Evolutionary conservation across 2,113 vertebrate species (phyloP), one percentile per base, ranked within the genome.

Genomic region (Pygoscelis antarcticus): DNA sequence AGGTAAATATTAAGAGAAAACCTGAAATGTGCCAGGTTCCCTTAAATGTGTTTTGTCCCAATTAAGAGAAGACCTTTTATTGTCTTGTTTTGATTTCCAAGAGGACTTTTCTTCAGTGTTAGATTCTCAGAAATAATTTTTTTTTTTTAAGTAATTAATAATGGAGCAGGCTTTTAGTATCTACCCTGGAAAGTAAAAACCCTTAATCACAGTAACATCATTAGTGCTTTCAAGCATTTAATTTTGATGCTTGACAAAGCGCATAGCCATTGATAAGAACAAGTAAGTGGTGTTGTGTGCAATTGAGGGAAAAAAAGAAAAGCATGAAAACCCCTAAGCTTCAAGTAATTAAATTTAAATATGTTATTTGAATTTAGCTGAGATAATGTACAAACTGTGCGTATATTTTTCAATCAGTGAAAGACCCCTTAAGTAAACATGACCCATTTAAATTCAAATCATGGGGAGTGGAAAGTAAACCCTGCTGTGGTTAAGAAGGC

Each of bases 311-410:
- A 91, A 91, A 91, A 93, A 94, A 90, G 84, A 95, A 92, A 97
- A 96, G 84, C 97, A 96, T 97, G 95, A 91, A 89, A 97, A 97
- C 89, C 80, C 95, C 96, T 98, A 98, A 98, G 93, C 97, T 95
- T 96, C 75, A 96, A 98, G 92, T 97, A 97, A 97, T 98, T 98
- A 97, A 97, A 98, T 98, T 97, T 97, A 96, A 98, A 98, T 98
- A 96, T 91, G 79, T 96, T 89, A 89, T 97, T 98, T 98, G 96
- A 97, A 93, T 96, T 91, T 97, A 97, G 90, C 88, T 71, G 96
- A 96, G 93, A 93, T 96, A 96, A 97, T 86, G 82, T 97, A 87
- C 97, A 97, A 96, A 94, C 89, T 90, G 52, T 74, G 83, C 84
- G 83, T 95, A 97, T 97, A 93, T 98, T 97, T 98, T 97, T 92